phyloP scores from a whole-genome alignment of 2,888 invertebrate species.

The Lysandra bellargus region DNA sequence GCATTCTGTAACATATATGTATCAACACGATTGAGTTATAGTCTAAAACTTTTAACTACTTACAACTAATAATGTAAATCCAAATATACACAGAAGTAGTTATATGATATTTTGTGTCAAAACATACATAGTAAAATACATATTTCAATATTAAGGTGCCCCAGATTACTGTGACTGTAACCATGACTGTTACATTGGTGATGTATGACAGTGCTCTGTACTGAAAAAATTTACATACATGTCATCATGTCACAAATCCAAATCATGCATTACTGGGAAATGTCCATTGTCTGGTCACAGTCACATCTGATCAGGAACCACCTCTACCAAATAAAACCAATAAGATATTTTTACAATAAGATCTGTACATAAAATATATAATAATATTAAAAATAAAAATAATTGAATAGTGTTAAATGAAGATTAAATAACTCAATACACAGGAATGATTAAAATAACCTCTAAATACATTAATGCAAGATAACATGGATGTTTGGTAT shows the following conservation, averaged over 20 bases:
- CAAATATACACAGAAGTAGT: conserved; percentile 74
- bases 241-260: no score
- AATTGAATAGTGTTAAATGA: conserved; percentile 22
- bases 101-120: conserved; percentile 40
- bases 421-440: conserved; percentile 16
- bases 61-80: conserved; percentile 65
- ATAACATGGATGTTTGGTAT: conserved; percentile 14
- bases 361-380: not conserved
- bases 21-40: conserved; percentile 41
- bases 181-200: not conserved
- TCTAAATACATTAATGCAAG: conserved; percentile 24
- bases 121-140: conserved; percentile 32
- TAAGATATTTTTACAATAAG: conserved; percentile 10
- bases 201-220: not conserved
- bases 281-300: not conserved
- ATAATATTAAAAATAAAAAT: not conserved
- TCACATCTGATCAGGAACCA: not conserved
- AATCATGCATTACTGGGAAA: not conserved
- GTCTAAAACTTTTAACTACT: conserved; percentile 65
- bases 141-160: not conserved
- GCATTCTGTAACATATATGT: conserved; percentile 13
- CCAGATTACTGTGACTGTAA: not conserved
- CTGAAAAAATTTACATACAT: no score
- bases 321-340: not conserved
- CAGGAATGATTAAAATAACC: conserved; percentile 27